Base-by-base conservation (phyloP, 2,113 vertebrate species). In the Cavia aperea region DNA sequence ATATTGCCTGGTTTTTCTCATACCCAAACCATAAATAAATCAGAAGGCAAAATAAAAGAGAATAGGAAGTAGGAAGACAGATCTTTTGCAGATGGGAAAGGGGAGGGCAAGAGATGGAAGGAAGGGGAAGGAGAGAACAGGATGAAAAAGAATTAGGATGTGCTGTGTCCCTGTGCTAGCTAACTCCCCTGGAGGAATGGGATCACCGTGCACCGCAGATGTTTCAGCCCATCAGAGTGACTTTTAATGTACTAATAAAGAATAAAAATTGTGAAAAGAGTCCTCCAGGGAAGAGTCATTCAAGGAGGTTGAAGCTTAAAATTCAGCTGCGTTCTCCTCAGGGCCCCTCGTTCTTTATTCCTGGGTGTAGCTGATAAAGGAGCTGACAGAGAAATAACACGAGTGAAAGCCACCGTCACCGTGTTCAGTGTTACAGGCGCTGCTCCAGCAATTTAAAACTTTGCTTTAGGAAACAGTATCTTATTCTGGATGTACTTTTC, bases 401-500 rank as follows among this genome's bases (percentile, higher is more conserved):
- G 60, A 60, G n/a, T 7, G 16, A 46, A 5, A 82, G 7, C 31
- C 62, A 58, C 7, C 15, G 36, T 10, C 31, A 49, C 14, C 1
- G 16, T 29, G 31, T 62, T n/a, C 90, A 81, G 0, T n/a, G n/a
- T 65, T 26, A 39, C 31, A 36, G 49, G 33, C 0, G 0, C 16
- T 0, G 0, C 33, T n/a, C 18, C 60, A 88, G 29, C 65, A 60
- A 84, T 89, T 83, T 33, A 54, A 91, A 65, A 54, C 18, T 92
- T 81, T 75, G 43, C 51, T 43, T 18, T 63, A 58, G 58, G n/a
- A 92, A 93, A 66, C 29, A 12, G n/a, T 21, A 18, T 46, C 7
- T 56, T 87, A 90, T 82, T 18, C 31, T 83, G 56, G n/a, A 5
- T 88, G 93, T 94, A 78, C 39, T 2, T 95, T 87, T 79, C 21